Conservation (phyloP, 2,113 vertebrate species). For the Heterotis niloticus region DNA sequence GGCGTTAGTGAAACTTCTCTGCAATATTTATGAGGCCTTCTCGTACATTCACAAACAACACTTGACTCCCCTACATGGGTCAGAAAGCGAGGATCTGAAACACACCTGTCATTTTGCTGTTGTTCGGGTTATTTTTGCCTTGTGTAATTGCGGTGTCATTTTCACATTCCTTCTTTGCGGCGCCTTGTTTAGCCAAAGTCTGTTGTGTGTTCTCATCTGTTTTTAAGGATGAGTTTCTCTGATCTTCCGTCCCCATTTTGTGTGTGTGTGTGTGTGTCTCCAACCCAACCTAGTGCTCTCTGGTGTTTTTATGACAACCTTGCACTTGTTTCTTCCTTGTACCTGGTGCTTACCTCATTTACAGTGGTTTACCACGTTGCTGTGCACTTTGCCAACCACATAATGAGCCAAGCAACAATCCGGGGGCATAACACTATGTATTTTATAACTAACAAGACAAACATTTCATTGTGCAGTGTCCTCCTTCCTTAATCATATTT, state of each 20-base stretch:
- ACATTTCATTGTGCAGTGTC: too few species aligned
- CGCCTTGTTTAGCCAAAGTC: not conserved
- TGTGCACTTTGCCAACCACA: too few species aligned
- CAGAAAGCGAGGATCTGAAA: constrained; percentile 5
- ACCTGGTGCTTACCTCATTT: too few species aligned
- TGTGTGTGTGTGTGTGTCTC: too few species aligned
- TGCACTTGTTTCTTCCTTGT: not conserved
- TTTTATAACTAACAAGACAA: too few species aligned
- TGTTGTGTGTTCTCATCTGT: not conserved
- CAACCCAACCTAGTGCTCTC: too few species aligned
- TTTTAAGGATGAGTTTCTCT: not conserved
- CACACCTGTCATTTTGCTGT: not conserved
- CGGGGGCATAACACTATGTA: too few species aligned
- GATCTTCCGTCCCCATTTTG: too few species aligned
- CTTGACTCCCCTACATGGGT: constrained; percentile 2
- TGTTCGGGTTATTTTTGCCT: not conserved
- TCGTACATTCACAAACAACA: constrained; percentile 16
- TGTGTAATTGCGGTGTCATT: not conserved
- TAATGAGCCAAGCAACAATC: too few species aligned
- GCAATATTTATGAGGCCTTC: constrained; percentile 22
- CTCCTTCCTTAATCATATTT: too few species aligned
- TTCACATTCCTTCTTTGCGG: not conserved
- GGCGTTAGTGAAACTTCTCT: not conserved
- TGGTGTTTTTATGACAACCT: not conserved
- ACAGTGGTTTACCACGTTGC: too few species aligned